Conservation (phyloP, 2,113 vertebrate species). For the Channa maculata region DNA sequence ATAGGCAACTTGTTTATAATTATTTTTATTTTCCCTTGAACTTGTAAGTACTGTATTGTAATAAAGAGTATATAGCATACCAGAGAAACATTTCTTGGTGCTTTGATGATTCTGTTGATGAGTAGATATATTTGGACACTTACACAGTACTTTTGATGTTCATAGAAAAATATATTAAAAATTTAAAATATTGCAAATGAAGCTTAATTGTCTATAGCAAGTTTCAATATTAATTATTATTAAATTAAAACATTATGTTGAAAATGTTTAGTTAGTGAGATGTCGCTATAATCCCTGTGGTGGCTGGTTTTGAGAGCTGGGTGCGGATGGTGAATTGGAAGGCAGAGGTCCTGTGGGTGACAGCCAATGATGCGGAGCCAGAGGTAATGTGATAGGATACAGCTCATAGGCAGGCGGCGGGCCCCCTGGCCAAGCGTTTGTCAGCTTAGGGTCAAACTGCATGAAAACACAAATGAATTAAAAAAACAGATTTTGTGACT, state of each 20-base stretch:
- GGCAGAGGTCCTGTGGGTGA: slow-evolving; percentile 1
- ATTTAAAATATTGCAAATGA: slow-evolving; percentile 14
- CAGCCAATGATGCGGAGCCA: slow-evolving; percentile 29
- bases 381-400: slow-evolving; percentile 49
- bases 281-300: not conserved
- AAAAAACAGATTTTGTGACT: not conserved
- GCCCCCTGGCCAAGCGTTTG: not conserved
- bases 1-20: slow-evolving; percentile 52
- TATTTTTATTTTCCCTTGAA: slow-evolving; percentile 59
- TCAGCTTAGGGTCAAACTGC: slow-evolving; percentile 70
- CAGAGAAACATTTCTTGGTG: slow-evolving; percentile 48
- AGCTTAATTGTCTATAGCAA: too few relatives aligned
- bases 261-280: too few relatives aligned
- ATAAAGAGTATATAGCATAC: slow-evolving; percentile 70
- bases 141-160: slow-evolving; percentile 62
- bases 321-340: not conserved
- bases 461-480: slow-evolving; percentile 13
- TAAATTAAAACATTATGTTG: too few relatives aligned
- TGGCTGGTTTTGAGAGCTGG: not conserved
- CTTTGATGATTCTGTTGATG: slow-evolving; percentile 50
- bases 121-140: slow-evolving; percentile 40
- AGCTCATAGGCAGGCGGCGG: slow-evolving; percentile 52
- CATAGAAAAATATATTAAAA: slow-evolving; percentile 62
- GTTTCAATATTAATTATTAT: too few relatives aligned
- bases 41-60: slow-evolving; percentile 75